phyloP scores from a whole-genome alignment of 1,140 invertebrate species.

The Drusus annulatus region DNA sequence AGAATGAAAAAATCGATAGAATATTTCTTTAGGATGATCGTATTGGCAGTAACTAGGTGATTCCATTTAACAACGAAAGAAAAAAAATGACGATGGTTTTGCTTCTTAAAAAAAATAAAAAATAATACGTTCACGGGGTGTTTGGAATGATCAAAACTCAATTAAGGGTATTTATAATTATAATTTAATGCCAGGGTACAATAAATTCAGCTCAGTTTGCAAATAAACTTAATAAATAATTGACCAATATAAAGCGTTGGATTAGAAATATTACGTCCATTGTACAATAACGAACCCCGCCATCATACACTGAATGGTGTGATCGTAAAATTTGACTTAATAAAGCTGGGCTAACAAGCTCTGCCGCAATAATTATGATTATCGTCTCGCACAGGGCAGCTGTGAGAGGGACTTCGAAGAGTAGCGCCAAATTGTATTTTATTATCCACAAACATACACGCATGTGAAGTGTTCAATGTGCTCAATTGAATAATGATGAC shows the following conservation, averaged over 20 bases:
- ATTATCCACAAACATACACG: no score
- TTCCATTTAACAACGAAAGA: no score
- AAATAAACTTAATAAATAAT: slow-evolving; percentile 26
- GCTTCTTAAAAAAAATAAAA: no score
- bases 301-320: neutral
- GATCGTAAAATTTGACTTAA: slow-evolving; percentile 35
- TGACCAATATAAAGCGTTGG: slow-evolving; percentile 1
- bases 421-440: no score
- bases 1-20: no score
- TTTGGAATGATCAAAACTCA: neutral
- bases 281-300: slow-evolving; percentile 3
- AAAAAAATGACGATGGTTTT: no score
- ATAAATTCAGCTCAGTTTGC: neutral
- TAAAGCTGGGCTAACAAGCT: slow-evolving; percentile 23
- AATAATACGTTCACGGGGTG: no score
- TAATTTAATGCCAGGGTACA: neutral
- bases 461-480: no score
- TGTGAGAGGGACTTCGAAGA: no score
- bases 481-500: no score
- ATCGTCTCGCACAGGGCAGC: slow-evolving; percentile 4
- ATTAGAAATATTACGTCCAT: neutral
- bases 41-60: no score
- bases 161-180: neutral
- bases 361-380: slow-evolving; percentile 27
- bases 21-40: no score